phyloP scores from a whole-genome alignment of 2,797 vertebrate species.

The Saxicola maurus region DNA sequence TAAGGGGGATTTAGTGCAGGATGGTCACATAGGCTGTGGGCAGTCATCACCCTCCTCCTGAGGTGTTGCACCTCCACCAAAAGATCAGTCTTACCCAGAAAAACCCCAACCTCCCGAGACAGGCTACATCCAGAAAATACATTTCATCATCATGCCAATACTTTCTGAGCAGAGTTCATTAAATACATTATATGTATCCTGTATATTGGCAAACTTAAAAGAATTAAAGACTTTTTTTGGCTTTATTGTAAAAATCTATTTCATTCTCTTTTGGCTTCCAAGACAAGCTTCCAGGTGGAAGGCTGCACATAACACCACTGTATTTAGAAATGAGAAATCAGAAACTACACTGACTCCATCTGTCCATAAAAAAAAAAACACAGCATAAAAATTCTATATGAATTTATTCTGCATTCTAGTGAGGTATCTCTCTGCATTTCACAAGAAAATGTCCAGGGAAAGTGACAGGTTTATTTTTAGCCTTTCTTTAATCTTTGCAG shows the following conservation, averaged over 20 bases:
- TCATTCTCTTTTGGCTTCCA: not conserved
- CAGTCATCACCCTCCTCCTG: not conserved
- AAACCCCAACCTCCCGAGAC: not conserved
- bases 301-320: slow-evolving; percentile 17
- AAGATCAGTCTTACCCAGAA: not conserved
- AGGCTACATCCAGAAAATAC: not conserved
- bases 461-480: slow-evolving; percentile 67
- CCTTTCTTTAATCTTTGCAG: slow-evolving; percentile 54
- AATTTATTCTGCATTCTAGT: slow-evolving; percentile 60
- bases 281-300: slow-evolving; percentile 48
- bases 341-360: slow-evolving; percentile 46
- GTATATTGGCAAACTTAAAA: not conserved
- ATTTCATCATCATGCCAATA: not conserved
- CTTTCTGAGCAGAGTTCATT: slow-evolving; percentile 10
- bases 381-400: slow-evolving; percentile 33
- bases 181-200: not conserved
- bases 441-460: slow-evolving; percentile 56
- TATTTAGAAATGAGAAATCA: slow-evolving; percentile 50
- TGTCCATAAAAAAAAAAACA: slow-evolving; percentile 46
- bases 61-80: not conserved
- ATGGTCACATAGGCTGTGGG: not conserved
- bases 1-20: not conserved
- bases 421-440: slow-evolving; percentile 52
- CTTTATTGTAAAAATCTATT: slow-evolving; percentile 24
- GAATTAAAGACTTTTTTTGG: slow-evolving; percentile 15